A percentile compares a stretch with the other conserved stretches of the same genome.
These are phyloP conservation scores for Ostrea denselamellosa DNA, from an alignment of 1,140 invertebrate genomes.

Conservation along the genomic window DNA sequence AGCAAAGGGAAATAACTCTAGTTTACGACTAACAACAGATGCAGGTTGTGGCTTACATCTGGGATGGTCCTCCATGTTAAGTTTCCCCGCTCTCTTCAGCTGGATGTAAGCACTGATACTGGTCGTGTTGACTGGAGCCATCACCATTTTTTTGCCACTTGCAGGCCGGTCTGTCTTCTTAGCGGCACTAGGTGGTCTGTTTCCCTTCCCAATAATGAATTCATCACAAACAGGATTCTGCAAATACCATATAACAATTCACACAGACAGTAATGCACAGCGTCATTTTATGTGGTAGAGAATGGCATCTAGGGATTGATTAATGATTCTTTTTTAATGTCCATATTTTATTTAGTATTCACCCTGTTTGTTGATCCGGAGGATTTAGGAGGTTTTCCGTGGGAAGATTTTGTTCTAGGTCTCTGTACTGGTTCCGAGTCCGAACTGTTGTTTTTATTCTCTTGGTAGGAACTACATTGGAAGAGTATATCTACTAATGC, in stretches of 20 bases:
- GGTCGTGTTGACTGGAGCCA: constrained; percentile 67
- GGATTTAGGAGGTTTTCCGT: constrained; percentile 9
- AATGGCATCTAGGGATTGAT: neutral
- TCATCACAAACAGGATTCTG: constrained; percentile 48
- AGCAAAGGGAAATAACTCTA: neutral
- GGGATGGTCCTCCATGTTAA: constrained; percentile 47
- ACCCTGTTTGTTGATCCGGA: neutral
- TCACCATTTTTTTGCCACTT: constrained; percentile 56
- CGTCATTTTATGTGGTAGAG: neutral
- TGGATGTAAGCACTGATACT: constrained; percentile 73
- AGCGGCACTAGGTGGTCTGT: constrained; percentile 59
- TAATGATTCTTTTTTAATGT: neutral
- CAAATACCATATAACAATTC: neutral
- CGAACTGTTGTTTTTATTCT: neutral
- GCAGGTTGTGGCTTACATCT: constrained; percentile 31
- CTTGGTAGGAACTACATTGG: neutral
- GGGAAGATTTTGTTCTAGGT: constrained; percentile 14
- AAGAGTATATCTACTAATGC: neutral
- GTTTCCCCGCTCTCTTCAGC: constrained; percentile 68
- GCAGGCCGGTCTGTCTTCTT: constrained; percentile 50
- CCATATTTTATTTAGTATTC: neutral
- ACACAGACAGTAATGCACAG: neutral
- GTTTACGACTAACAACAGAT: neutral
- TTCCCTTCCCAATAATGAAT: constrained; percentile 62
- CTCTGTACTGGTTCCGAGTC: neutral